Evolutionary conservation across 1,140 invertebrate species (phyloP).

Genomic region (Papilio polyxenes): DNA sequence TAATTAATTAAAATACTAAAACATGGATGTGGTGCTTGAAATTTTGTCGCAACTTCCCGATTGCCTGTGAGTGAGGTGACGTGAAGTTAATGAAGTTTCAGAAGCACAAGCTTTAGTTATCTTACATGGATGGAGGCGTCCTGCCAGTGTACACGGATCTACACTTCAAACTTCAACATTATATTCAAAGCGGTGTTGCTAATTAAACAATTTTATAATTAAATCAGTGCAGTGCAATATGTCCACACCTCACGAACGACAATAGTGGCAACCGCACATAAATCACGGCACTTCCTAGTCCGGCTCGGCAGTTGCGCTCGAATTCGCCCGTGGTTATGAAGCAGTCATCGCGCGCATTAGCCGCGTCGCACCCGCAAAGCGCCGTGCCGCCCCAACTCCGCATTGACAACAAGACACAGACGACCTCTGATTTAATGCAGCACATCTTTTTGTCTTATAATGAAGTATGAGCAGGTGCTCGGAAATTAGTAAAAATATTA

Average conservation of each 20-base stretch:
- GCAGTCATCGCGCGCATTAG: slow-evolving; percentile 25
- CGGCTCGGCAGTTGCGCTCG: no score
- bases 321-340: background rate
- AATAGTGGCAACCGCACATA: background rate
- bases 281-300: slow-evolving; percentile 2
- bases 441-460: background rate
- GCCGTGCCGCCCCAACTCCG: no score
- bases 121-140: no score
- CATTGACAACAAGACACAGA: background rate
- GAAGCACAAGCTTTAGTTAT: no score
- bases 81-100: no score
- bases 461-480: background rate
- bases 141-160: no score
- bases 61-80: no score
- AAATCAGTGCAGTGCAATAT: slow-evolving; percentile 11
- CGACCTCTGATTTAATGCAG: background rate
- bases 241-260: slow-evolving; percentile 7
- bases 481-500: background rate
- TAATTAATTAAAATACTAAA: no score
- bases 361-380: background rate
- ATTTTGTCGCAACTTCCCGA: no score
- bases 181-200: no score
- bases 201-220: background rate
- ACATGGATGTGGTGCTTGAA: no score
- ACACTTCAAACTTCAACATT: no score